Conservation (phyloP, 92 coral and sea anemone genomes). For the Phymanthus crucifer region DNA sequence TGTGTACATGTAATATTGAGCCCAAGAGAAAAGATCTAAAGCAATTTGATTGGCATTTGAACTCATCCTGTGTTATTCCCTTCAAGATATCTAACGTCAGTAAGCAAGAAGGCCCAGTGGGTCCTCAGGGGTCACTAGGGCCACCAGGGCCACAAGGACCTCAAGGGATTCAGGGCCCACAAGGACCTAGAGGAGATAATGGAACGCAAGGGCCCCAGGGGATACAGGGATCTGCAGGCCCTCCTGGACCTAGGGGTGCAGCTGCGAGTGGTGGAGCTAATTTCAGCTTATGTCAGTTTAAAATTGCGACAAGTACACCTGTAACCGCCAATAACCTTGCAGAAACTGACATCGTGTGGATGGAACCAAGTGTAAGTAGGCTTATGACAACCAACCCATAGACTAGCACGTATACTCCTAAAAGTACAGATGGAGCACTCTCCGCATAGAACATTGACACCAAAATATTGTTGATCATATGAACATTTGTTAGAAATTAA, state of each 20-base stretch:
- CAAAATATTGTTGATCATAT: not conserved
- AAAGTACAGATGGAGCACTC: too few relatives aligned
- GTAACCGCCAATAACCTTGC: constrained; percentile 20
- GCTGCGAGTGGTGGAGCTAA: constrained; percentile 32
- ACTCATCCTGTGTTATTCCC: not conserved
- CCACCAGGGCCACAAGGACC: constrained; percentile 51
- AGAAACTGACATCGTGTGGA: constrained; percentile 5
- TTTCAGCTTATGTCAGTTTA: constrained; percentile 32
- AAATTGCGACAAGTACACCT: constrained; percentile 23
- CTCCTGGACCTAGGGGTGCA: constrained; percentile 13
- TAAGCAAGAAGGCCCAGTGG: constrained; percentile 24
- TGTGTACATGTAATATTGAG: too few relatives aligned
- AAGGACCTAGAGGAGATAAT: not conserved
- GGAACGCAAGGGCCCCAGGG: constrained; percentile 51
- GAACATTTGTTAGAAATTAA: too few relatives aligned
- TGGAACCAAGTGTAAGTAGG: constrained; percentile 24
- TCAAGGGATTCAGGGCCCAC: constrained; percentile 41
- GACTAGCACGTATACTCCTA: not conserved
- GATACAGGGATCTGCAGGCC: constrained; percentile 24
- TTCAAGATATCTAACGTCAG: constrained; percentile 19
- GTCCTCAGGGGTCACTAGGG: constrained; percentile 42
- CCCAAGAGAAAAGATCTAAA: not conserved
- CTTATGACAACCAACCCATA: not conserved
- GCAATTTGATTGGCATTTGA: not conserved
- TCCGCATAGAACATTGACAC: too few relatives aligned